These are phyloP conservation scores for Drosophila obscura DNA, from an alignment of 1,140 invertebrate species.

Conservation along the genomic window DNA sequence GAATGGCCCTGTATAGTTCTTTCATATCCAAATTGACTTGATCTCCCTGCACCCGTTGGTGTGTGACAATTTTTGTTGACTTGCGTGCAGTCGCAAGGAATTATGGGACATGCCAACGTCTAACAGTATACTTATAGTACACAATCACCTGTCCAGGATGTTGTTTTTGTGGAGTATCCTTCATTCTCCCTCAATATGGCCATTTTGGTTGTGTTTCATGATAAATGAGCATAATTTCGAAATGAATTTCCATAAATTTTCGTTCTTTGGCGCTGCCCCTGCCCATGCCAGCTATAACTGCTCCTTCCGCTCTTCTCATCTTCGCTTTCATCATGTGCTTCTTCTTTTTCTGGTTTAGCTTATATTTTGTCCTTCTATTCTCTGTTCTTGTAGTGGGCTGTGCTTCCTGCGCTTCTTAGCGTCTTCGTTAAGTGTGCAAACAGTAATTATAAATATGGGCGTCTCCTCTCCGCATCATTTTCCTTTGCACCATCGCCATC, in stretches of 20 bases:
- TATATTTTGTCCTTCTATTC: conserved; percentile 10
- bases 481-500: background rate
- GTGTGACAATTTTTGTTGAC: conserved; percentile 50
- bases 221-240: conserved; percentile 68
- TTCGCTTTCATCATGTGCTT: background rate
- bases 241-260: conserved; percentile 60
- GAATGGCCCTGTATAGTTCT: background rate
- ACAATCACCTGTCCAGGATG: conserved; percentile 1
- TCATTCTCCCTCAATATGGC: too few species aligned
- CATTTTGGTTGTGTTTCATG: conserved; percentile 52
- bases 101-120: conserved; percentile 43
- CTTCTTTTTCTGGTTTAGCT: conserved; percentile 1
- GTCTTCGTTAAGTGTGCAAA: conserved; percentile 74
- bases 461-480: conserved; percentile 10
- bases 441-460: conserved; percentile 74
- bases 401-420: conserved; percentile 21
- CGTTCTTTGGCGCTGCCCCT: too few species aligned
- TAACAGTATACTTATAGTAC: conserved; percentile 7
- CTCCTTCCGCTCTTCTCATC: background rate
- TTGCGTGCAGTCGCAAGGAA: conserved; percentile 66
- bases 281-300: background rate
- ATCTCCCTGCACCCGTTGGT: conserved; percentile 2
- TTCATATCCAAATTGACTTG: background rate
- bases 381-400: background rate
- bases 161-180: too few species aligned